phyloP scores from a whole-genome alignment of 2,797 vertebrate species.

The Chloroceryle inda region DNA sequence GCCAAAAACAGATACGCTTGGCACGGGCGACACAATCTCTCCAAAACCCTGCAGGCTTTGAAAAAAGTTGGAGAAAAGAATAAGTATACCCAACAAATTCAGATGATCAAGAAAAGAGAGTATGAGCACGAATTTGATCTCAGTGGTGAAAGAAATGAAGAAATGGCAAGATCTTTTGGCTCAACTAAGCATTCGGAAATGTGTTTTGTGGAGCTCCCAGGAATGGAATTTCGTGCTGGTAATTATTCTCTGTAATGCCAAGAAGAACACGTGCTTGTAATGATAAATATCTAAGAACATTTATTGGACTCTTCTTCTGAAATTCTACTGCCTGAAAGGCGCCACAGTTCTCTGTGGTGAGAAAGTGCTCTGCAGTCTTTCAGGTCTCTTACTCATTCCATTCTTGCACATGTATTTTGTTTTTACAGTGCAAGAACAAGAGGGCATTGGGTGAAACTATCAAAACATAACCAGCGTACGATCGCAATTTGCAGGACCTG shows the following conservation, averaged over 20 bases:
- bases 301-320: background rate
- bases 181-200: slow-evolving; percentile 84
- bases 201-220: slow-evolving; percentile 91
- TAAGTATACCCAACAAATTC: slow-evolving; percentile 90
- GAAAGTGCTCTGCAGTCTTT: background rate
- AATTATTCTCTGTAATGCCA: slow-evolving; percentile 7
- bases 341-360: background rate
- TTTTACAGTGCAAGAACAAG: background rate
- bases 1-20: slow-evolving; percentile 96
- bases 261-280: background rate
- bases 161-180: slow-evolving; percentile 60
- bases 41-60: slow-evolving; percentile 88
- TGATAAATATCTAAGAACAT: background rate
- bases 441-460: background rate
- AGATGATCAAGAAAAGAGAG: slow-evolving; percentile 88
- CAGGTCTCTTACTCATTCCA: background rate
- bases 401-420: background rate
- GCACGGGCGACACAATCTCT: slow-evolving; percentile 91
- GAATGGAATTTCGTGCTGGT: slow-evolving; percentile 94
- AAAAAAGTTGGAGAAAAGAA: slow-evolving; percentile 88
- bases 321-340: background rate
- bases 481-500: background rate
- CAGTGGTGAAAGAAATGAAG: slow-evolving; percentile 82
- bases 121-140: slow-evolving; percentile 83
- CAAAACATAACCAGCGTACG: background rate